Evolutionary conservation across 1,140 invertebrate genomes (phyloP), one percentile per base, ranked within the genome.

Genomic region (Procambarus clarkii): DNA sequence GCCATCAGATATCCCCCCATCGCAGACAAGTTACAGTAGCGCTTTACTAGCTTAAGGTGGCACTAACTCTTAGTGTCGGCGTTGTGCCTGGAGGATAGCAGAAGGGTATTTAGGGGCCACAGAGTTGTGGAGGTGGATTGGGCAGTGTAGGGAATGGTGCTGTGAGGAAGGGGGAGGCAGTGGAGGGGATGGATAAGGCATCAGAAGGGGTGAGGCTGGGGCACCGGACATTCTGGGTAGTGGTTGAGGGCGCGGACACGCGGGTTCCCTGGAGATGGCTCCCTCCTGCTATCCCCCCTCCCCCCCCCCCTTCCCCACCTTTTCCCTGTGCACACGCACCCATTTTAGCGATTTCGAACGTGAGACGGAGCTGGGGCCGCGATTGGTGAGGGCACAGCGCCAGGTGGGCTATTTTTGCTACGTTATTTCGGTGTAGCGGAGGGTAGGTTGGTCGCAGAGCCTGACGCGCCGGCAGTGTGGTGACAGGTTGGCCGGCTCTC

Each of bases 401-500:
- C 82, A 85, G 76, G 44, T 18, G n/a, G 45, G 46, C 54, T 91
- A 91, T 92, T 92, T 92, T 87, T 86, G 85, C 87, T 82, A 80
- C 60, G 84, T 86, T 92, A 92, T 92, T 92, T 86, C 85, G 85
- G 91, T 82, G 83, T 83, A 21, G 87, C 77, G 34, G 44, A 45
- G 34, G 81, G 84, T 76, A 48, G 76, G 48, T 34, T 46, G 21
- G 60, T 3, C 11, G 88, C 88, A 92, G 92, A 92, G 92, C 87
- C 92, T 91, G 18, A 77, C 76, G 76, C 79, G 86, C 92, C 87
- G 46, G 64, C 88, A 86, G 80, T 64, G 69, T 77, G 84, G 69
- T 91, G 83, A 90, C 88, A 92, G 92, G 92, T 92, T 92, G 92
- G 92, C 88, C 76, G 92, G 88, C 79, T 90, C 88, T 92, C 92